These are phyloP conservation scores for Flexamia atlantica DNA, from an alignment of 2,888 invertebrate genomes.

Conservation along the genomic window DNA sequence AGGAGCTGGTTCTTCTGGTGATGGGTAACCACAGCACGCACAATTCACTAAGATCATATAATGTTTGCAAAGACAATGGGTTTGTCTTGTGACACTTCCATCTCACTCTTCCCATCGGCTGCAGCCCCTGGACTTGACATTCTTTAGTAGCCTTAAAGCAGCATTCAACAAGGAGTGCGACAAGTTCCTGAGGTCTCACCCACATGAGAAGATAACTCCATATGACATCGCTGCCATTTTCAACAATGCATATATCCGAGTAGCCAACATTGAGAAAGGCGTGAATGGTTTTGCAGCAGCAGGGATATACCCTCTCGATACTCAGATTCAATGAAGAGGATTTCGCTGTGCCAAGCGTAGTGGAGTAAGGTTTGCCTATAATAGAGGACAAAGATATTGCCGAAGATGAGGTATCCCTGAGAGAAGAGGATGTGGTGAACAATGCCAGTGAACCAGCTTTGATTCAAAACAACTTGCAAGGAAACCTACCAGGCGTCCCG, in stretches of 20 bases:
- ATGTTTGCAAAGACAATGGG: constrained; percentile 68
- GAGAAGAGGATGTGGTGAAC: not conserved
- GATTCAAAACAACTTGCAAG: not conserved
- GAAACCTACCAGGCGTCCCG: not conserved
- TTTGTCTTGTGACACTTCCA: constrained; percentile 70
- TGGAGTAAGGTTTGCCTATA: not conserved
- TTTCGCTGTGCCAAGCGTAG: constrained; percentile 34
- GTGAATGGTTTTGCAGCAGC: constrained; percentile 67
- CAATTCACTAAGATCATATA: constrained; percentile 67
- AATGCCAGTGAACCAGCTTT: not conserved
- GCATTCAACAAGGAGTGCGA: constrained; percentile 71
- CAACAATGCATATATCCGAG: constrained; percentile 68
- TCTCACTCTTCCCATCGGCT: constrained; percentile 70
- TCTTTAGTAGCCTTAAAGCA: constrained; percentile 70
- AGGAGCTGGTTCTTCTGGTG: constrained; percentile 71
- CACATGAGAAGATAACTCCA: constrained; percentile 68
- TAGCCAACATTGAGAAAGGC: constrained; percentile 69
- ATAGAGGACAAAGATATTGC: constrained; percentile 26
- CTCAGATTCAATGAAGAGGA: constrained; percentile 52
- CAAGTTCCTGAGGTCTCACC: constrained; percentile 67
- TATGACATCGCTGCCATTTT: constrained; percentile 70
- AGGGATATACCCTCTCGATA: constrained; percentile 62
- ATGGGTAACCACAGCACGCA: constrained; percentile 71
- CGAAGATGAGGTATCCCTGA: not conserved
- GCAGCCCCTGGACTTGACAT: constrained; percentile 69